These are phyloP conservation scores for Myripristis murdjan DNA, from an alignment of 2,797 vertebrate species.

Conservation along the genomic window DNA sequence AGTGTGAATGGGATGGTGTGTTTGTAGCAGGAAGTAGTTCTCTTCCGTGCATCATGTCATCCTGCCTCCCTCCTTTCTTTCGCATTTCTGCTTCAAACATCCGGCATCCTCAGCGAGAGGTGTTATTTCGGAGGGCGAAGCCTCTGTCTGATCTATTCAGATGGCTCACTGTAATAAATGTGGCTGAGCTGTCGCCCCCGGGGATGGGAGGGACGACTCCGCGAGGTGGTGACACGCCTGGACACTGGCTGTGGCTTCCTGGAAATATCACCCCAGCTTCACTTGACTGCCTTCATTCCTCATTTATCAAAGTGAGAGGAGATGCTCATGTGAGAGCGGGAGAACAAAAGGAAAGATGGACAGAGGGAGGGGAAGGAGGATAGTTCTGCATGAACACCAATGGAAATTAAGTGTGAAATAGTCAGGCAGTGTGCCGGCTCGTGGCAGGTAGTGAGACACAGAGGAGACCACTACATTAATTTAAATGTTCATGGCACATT, in stretches of 20 bases:
- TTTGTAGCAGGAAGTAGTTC: too few relatives aligned
- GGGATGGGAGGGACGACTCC: not conserved
- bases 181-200: constrained; percentile 3
- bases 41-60: too few relatives aligned
- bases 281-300: constrained; percentile 6
- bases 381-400: constrained; percentile 23
- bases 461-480: constrained; percentile 9
- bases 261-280: constrained; percentile 15
- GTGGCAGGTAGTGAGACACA: not conserved
- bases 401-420: constrained; percentile 8
- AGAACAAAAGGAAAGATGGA: not conserved
- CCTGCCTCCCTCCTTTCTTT: too few relatives aligned
- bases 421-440: not conserved
- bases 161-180: not conserved
- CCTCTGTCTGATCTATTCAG: not conserved
- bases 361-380: constrained; percentile 5
- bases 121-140: constrained; percentile 1
- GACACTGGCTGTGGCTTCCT: constrained; percentile 4
- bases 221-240: constrained; percentile 4
- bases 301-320: constrained; percentile 20
- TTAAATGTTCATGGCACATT: constrained; percentile 24
- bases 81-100: too few relatives aligned
- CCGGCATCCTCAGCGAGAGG: not conserved
- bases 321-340: not conserved
- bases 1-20: constrained; percentile 13